Evolutionary conservation across 1,140 invertebrate genomes (phyloP), one percentile per base, ranked within the genome.

Genomic region (Halictus rubicundus): DNA sequence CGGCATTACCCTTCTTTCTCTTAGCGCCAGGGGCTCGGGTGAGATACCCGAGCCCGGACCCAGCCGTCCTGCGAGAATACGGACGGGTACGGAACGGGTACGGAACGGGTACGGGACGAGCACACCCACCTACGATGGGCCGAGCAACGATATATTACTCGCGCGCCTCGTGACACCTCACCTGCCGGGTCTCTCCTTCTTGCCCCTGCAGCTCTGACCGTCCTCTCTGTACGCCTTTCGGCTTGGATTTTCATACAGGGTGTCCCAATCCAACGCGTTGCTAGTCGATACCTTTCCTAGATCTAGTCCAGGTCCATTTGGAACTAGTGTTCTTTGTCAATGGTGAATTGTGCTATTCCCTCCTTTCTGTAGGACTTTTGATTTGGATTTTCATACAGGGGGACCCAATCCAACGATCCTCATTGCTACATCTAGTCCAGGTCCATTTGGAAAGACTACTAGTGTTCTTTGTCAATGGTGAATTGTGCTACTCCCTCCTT

Each of bases 151-250:
- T 93, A 92, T 92, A 92, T 93, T 91, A 92, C 90, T 89, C 87
- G 91, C 89, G 87, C 91, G 86, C 88, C 88, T 91, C 92, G 92
- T 91, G 92, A 92, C 92, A 93, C 90, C 92, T 92, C 92, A 93
- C 92, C 92, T 93, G 92, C 92, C 89, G 90, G 69, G 76, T 78
- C 25, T 80, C 80, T 68, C 64, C 61, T 39, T 78, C 73, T 76
- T 16, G 59, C 78, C 76, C 79, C 81, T 63, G 9, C 32, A 32
- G 46, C 46, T 49, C 46, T 37, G 60, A 32, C 64, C 49, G 52
- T 73, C 52, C 75, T 72, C 64, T 42, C 32, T n/a, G 49, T 60
- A 64, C 60, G 49, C 69, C 68, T 75, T 52, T 61, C 49, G 27
- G 21, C 21, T 21, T 25, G 9, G 49, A 42, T 3, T 63, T n/a